Percentiles rank a stretch among this genome's conserved stretches.
Evolutionary conservation across 2,113 vertebrate species (phyloP).

Genomic region (Tragelaphus buxtoni): DNA sequence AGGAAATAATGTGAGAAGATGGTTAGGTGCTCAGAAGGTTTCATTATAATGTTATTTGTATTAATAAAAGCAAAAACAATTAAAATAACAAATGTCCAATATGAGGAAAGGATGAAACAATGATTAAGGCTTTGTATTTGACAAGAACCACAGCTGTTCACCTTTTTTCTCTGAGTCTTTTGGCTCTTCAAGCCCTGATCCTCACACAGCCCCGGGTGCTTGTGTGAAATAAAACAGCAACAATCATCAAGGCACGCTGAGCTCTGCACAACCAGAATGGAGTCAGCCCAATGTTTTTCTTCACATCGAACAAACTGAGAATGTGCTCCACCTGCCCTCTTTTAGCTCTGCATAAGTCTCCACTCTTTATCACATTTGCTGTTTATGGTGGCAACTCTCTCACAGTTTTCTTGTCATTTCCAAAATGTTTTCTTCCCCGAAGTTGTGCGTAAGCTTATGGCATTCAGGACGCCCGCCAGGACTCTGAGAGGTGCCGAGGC

Average conservation of each 20-base stretch:
- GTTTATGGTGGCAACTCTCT: slow-evolving; percentile 65
- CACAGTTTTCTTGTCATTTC: slow-evolving; percentile 68
- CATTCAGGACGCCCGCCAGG: slow-evolving; percentile 48
- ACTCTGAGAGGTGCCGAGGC: background rate
- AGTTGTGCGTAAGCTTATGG: slow-evolving; percentile 56
- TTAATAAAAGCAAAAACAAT: slow-evolving; percentile 16
- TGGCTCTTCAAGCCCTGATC: slow-evolving; percentile 22
- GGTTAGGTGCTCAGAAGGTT: background rate
- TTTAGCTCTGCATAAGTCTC: slow-evolving; percentile 68
- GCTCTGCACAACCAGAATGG: slow-evolving; percentile 30
- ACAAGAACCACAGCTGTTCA: slow-evolving; percentile 62
- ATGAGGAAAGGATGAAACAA: background rate
- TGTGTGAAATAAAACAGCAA: slow-evolving; percentile 36
- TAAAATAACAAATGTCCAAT: background rate
- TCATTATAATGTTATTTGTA: background rate
- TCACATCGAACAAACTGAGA: slow-evolving; percentile 70
- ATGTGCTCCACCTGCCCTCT: slow-evolving; percentile 67
- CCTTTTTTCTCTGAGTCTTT: slow-evolving; percentile 37
- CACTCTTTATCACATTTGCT: slow-evolving; percentile 70
- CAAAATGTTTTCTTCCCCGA: slow-evolving; percentile 71
- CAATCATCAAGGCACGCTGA: background rate
- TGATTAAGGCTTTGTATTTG: background rate
- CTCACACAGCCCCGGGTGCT: slow-evolving; percentile 60
- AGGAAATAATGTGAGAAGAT: slow-evolving; percentile 2
- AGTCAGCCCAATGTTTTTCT: slow-evolving; percentile 72